Evolutionary conservation across 2,113 vertebrate species (phyloP).

Genomic region (Hyperopisus bebe): DNA sequence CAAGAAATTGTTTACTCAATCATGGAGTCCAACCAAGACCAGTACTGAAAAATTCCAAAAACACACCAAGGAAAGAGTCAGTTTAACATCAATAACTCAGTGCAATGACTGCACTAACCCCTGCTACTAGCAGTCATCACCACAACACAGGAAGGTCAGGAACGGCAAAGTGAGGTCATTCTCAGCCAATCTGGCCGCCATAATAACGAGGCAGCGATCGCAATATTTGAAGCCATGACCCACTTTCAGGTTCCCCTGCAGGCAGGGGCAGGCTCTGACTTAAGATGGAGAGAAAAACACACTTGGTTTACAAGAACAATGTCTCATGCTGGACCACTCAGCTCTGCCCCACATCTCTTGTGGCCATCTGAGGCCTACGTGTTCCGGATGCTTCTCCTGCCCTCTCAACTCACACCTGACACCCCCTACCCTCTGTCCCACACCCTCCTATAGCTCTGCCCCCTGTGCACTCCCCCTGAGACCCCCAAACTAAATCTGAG

Average conservation of each 20-base stretch:
- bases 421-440: background rate
- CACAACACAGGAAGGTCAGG: background rate
- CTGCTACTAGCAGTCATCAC: background rate
- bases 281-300: background rate
- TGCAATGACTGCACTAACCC: background rate
- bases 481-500: conserved; percentile 24
- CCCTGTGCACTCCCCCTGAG: background rate
- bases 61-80: background rate
- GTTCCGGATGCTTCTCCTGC: background rate
- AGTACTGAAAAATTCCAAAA: background rate
- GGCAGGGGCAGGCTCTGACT: background rate
- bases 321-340: background rate
- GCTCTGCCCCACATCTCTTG: background rate
- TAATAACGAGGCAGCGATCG: background rate
- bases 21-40: background rate
- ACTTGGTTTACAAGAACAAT: background rate
- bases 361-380: background rate
- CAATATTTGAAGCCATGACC: background rate
- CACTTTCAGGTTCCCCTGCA: background rate
- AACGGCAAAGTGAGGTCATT: background rate
- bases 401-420: background rate
- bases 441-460: background rate
- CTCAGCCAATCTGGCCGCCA: background rate
- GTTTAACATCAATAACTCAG: too few relatives aligned
- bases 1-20: background rate